A percentile compares a stretch with the other conserved stretches of the same genome.
phyloP scores from a whole-genome alignment of 2,888 invertebrate genomes.

The Chamaedrilus cognettii region DNA sequence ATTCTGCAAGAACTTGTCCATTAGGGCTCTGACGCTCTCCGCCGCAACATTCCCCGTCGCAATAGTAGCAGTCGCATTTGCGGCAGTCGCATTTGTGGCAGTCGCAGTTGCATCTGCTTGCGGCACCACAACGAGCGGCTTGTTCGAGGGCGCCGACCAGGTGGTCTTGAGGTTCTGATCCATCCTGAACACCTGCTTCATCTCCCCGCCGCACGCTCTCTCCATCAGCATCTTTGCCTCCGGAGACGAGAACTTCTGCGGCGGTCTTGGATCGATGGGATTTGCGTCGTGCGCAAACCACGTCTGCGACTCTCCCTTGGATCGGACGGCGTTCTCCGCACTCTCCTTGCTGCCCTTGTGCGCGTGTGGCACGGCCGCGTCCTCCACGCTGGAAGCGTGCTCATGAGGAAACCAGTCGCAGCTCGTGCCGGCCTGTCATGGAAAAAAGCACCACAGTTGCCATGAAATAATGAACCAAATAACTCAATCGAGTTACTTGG shows the following conservation, averaged over 20 bases:
- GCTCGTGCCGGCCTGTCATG: constrained; percentile 1
- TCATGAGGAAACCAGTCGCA: constrained; percentile 14
- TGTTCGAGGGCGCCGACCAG: constrained; percentile 9
- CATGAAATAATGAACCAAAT: too few relatives aligned
- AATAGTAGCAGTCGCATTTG: neutral
- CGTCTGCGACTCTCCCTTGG: constrained; percentile 14
- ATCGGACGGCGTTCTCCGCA: constrained; percentile 1
- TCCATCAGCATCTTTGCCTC: constrained; percentile 11
- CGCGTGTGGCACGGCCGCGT: constrained; percentile 1
- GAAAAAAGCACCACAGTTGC: too few relatives aligned
- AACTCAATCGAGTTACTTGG: too few relatives aligned
- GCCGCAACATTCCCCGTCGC: neutral
- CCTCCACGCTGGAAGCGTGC: neutral
- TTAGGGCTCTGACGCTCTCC: neutral
- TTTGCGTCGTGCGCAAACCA: constrained; percentile 15
- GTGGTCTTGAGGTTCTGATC: constrained; percentile 11
- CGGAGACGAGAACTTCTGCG: constrained; percentile 9
- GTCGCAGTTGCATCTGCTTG: too few relatives aligned
- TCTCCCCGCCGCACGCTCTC: constrained; percentile 3
- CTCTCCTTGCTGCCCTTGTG: constrained; percentile 6
- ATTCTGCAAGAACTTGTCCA: neutral
- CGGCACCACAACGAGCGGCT: too few relatives aligned
- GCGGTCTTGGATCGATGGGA: neutral
- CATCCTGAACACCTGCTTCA: constrained; percentile 10
- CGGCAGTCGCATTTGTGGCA: too few relatives aligned